A percentile compares a stretch with the other conserved stretches of the same genome.
phyloP scores from a whole-genome alignment of 2,113 vertebrate species.

The Marmota monax region DNA sequence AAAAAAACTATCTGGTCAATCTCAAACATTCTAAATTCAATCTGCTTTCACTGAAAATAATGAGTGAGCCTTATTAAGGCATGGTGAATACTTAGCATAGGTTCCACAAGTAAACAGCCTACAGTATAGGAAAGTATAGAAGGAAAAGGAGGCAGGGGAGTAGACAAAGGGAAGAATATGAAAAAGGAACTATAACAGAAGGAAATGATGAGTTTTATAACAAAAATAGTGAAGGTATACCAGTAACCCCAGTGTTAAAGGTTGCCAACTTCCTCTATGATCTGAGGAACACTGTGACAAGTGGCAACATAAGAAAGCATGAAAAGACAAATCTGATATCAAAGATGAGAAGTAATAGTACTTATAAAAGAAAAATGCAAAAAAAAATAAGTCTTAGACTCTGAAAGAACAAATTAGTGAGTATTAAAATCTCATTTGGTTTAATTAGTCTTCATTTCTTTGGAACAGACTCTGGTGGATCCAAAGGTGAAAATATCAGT shows the following conservation, averaged over 20 bases:
- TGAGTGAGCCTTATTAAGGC: neutral
- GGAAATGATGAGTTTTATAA: slow-evolving; percentile 10
- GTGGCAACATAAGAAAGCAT: neutral
- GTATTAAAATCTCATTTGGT: slow-evolving; percentile 58
- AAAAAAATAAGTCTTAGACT: slow-evolving; percentile 11
- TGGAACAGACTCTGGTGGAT: neutral
- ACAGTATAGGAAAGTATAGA: neutral
- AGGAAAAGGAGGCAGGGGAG: neutral
- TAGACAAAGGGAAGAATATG: neutral
- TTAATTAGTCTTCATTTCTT: slow-evolving; percentile 31
- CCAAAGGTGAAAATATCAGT: slow-evolving; percentile 53
- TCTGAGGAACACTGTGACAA: neutral
- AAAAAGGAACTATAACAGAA: neutral
- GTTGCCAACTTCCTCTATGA: neutral
- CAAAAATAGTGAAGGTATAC: neutral
- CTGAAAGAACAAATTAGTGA: slow-evolving; percentile 31
- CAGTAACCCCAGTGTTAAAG: neutral
- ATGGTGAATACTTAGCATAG: neutral
- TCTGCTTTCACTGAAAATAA: slow-evolving; percentile 38
- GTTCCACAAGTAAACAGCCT: slow-evolving; percentile 4
- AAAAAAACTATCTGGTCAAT: slow-evolving; percentile 55
- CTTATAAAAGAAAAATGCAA: slow-evolving; percentile 52
- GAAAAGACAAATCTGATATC: slow-evolving; percentile 48
- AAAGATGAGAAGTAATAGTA: slow-evolving; percentile 18
- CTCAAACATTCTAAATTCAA: slow-evolving; percentile 57